A percentile compares a stretch with the other conserved stretches of the same genome.
Evolutionary conservation across 2,888 invertebrate species (phyloP).

Genomic region (Stenotaenia linearis): DNA sequence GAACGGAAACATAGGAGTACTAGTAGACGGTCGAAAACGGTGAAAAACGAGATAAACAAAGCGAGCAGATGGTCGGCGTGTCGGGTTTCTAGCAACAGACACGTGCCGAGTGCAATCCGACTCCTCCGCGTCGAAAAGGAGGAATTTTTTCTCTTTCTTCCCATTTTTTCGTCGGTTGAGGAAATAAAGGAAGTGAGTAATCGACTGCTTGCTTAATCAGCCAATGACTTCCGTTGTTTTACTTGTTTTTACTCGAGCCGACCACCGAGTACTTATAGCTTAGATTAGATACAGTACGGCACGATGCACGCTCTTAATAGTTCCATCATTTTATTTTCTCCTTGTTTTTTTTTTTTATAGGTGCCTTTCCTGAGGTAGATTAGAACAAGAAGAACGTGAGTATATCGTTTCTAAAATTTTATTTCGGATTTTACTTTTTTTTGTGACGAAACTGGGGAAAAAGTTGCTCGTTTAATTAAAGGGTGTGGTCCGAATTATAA

Average conservation of each 20-base stretch:
- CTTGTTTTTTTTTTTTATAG: not conserved
- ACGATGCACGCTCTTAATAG: not conserved
- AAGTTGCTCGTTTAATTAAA: not conserved
- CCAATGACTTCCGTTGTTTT: not conserved
- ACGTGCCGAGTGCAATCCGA: too few species aligned
- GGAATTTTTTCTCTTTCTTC: not conserved
- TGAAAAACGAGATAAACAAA: too few species aligned
- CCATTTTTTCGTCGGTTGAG: not conserved
- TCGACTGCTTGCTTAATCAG: not conserved
- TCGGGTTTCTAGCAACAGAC: too few species aligned
- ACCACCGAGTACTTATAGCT: not conserved
- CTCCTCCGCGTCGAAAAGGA: too few species aligned
- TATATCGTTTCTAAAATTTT: not conserved
- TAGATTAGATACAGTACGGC: not conserved
- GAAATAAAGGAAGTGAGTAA: not conserved
- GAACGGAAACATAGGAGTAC: too few species aligned
- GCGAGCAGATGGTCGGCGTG: too few species aligned
- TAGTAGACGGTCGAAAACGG: too few species aligned
- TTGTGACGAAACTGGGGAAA: too few species aligned
- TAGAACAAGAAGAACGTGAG: not conserved
- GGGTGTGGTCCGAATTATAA: not conserved
- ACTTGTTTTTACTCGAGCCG: not conserved
- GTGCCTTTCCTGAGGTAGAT: constrained; percentile 4
- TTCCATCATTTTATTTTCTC: not conserved
- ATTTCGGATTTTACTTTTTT: not conserved